phyloP scores from a whole-genome alignment of 2,888 invertebrate species.

The Diachrysia chrysitis region DNA sequence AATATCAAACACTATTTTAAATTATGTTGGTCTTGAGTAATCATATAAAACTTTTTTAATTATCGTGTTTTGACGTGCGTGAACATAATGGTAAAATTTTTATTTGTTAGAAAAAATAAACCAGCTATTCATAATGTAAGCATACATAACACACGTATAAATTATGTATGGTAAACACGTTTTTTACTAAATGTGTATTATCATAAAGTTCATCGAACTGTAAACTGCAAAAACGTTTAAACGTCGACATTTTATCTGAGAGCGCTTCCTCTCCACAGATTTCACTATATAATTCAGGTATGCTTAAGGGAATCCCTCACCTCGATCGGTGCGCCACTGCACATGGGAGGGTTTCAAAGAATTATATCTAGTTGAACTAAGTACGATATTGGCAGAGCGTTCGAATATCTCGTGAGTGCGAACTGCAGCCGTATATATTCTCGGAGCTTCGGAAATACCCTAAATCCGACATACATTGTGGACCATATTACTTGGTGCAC shows the following conservation, averaged over 20 bases:
- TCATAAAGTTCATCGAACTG: slow-evolving; percentile 24
- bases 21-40: slow-evolving; percentile 23
- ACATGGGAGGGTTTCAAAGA: slow-evolving; percentile 60
- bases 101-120: slow-evolving; percentile 7
- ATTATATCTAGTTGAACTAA: slow-evolving; percentile 65
- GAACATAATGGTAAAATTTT: slow-evolving; percentile 29
- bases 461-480: slow-evolving; percentile 79
- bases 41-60: slow-evolving; percentile 38
- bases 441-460: slow-evolving; percentile 75
- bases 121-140: background rate
- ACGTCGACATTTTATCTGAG: slow-evolving; percentile 19
- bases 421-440: slow-evolving; percentile 74
- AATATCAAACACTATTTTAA: slow-evolving; percentile 22
- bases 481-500: slow-evolving; percentile 77
- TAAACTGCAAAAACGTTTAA: slow-evolving; percentile 27
- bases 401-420: slow-evolving; percentile 67
- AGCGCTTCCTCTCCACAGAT: slow-evolving; percentile 11
- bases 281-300: slow-evolving; percentile 37
- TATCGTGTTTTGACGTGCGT: slow-evolving; percentile 37
- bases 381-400: slow-evolving; percentile 65
- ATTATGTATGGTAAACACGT: slow-evolving; percentile 8
- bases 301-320: slow-evolving; percentile 53
- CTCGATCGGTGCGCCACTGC: slow-evolving; percentile 46
- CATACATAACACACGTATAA: background rate
- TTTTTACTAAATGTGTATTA: slow-evolving; percentile 3